Conservation (phyloP, 2,888 invertebrate species). For the Chaetoderma sp. region DNA sequence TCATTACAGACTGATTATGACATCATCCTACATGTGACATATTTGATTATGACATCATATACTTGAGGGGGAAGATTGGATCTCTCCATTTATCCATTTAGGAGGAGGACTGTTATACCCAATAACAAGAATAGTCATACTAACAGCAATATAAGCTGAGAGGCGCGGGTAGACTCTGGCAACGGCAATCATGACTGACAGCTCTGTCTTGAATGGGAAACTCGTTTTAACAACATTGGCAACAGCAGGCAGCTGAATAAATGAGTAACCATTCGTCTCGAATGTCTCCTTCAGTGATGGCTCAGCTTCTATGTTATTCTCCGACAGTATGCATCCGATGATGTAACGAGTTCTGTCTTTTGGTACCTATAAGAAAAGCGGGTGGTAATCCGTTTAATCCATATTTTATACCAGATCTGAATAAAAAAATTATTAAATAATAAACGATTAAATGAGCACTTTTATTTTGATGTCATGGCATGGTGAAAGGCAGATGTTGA, state of each 20-base stretch:
- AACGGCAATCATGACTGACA: slow-evolving; percentile 70
- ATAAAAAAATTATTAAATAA: background rate
- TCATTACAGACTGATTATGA: no score
- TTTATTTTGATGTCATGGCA: no score
- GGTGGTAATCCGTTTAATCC: no score
- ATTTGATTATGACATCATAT: no score
- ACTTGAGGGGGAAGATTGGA: no score
- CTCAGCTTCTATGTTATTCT: slow-evolving; percentile 45
- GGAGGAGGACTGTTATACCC: no score
- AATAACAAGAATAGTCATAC: no score
- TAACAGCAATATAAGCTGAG: slow-evolving; percentile 67
- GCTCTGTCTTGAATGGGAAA: slow-evolving; percentile 68
- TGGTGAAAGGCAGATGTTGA: no score
- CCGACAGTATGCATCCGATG: slow-evolving; percentile 68
- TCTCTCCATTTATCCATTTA: no score
- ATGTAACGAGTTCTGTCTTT: slow-evolving; percentile 65
- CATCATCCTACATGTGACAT: no score
- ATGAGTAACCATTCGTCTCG: slow-evolving; percentile 65
- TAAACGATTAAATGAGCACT: no score
- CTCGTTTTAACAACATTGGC: slow-evolving; percentile 67
- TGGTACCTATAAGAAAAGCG: slow-evolving; percentile 57
- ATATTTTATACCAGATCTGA: background rate
- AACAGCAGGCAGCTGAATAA: slow-evolving; percentile 67
- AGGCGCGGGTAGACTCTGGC: slow-evolving; percentile 70
- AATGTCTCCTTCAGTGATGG: slow-evolving; percentile 47